Conservation (phyloP, 2,113 vertebrate genomes). For the Hypocryptadius cinnamomeus region DNA sequence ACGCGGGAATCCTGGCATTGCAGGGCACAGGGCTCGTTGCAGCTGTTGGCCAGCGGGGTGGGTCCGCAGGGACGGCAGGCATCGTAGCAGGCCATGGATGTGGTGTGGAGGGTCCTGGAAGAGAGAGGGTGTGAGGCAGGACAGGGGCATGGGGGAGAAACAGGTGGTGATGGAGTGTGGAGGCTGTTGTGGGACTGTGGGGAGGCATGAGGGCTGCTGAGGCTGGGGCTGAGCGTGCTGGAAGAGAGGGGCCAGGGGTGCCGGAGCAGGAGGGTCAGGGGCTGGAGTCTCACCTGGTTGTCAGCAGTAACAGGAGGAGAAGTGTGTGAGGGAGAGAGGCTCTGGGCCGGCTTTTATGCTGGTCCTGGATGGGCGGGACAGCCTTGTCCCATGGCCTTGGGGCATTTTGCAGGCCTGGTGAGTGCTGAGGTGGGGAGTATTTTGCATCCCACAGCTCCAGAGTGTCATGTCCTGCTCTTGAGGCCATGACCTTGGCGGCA, state of each 20-base stretch:
- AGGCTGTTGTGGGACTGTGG: neutral
- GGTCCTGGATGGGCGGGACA: accelerated
- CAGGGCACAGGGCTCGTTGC: neutral
- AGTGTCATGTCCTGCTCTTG: neutral
- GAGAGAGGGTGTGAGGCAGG: neutral
- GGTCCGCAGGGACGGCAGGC: neutral
- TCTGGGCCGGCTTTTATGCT: neutral
- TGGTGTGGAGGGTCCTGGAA: neutral
- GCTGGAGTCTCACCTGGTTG: neutral
- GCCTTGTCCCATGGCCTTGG: neutral
- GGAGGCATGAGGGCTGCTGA: no score
- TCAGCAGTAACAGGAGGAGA: accelerated
- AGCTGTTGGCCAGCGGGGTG: neutral
- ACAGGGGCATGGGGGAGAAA: no score
- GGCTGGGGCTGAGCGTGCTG: no score
- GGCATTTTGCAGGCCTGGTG: neutral
- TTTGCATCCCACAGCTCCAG: neutral
- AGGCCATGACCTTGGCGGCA: neutral
- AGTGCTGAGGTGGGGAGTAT: neutral
- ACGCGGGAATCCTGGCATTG: neutral
- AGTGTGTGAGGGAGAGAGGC: neutral
- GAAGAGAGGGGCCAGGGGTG: neutral
- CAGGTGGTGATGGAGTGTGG: no score
- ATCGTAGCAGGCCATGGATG: neutral
- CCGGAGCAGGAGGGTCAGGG: neutral